Evolutionary conservation across 2,113 vertebrate species (phyloP).

Genomic region (Lathamus discolor): DNA sequence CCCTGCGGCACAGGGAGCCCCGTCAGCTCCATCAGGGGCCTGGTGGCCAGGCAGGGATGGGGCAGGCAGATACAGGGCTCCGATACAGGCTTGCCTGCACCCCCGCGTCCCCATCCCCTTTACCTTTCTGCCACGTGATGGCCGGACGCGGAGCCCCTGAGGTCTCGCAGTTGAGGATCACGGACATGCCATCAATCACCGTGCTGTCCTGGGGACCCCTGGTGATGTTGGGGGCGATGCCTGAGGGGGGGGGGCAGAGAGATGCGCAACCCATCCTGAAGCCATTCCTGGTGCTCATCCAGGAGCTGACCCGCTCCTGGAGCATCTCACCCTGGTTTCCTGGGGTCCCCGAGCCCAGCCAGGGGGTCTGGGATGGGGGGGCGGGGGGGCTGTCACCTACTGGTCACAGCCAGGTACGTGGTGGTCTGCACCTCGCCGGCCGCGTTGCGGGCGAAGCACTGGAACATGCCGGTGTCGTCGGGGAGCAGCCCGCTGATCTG

Average conservation of each 20-base stretch:
- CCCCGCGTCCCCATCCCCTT: neutral
- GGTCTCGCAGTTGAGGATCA: constrained; percentile 93
- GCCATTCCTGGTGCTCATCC: neutral
- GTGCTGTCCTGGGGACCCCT: constrained; percentile 94
- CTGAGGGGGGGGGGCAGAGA: constrained; percentile 59
- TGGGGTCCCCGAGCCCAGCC: rapidly evolving
- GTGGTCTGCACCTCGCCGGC: constrained; percentile 95
- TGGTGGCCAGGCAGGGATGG: neutral
- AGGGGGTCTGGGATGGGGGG: no score
- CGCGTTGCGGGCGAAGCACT: constrained; percentile 90
- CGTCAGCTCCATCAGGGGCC: neutral
- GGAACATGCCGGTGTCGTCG: constrained; percentile 95
- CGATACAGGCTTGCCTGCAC: rapidly evolving
- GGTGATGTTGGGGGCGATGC: constrained; percentile 97
- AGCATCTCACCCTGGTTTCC: neutral
- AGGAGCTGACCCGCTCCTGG: neutral
- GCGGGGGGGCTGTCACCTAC: constrained; percentile 73
- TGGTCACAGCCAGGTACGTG: constrained; percentile 97
- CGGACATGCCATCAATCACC: constrained; percentile 93
- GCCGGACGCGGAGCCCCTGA: constrained; percentile 92
- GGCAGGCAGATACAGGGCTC: neutral
- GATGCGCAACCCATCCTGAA: neutral
- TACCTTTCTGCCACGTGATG: constrained; percentile 99
- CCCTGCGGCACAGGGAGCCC: constrained; percentile 52
- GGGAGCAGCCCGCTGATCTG: constrained; percentile 93